These are phyloP conservation scores for Meteorus colon DNA, from an alignment of 2,888 invertebrate species.

Conservation along the genomic window DNA sequence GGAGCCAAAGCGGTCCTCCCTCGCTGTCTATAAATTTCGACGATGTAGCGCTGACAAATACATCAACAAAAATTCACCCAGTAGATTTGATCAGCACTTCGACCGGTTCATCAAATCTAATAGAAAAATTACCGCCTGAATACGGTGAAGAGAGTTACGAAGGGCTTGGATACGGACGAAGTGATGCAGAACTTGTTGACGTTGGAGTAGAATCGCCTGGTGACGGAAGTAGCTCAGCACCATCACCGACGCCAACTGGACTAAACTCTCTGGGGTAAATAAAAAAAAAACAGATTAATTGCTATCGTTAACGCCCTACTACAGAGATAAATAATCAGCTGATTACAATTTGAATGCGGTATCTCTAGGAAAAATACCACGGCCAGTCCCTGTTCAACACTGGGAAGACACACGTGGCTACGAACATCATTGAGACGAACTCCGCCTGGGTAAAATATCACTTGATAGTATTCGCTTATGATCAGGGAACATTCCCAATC, in stretches of 20 bases:
- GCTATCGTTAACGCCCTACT: constrained; percentile 3
- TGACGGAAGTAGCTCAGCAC: constrained; percentile 65
- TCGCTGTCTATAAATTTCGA: constrained; percentile 63
- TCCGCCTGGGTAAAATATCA: constrained; percentile 81
- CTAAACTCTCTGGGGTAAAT: constrained; percentile 41
- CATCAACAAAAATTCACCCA: constrained; percentile 25
- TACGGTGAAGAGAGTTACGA: constrained; percentile 69
- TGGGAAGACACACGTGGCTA: constrained; percentile 89
- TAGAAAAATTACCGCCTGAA: constrained; percentile 21
- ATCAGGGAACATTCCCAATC: no score
- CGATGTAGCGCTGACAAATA: constrained; percentile 40
- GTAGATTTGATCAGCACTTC: constrained; percentile 28
- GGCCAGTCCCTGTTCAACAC: constrained; percentile 78
- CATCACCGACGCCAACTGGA: constrained; percentile 64
- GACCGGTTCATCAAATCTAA: constrained; percentile 24
- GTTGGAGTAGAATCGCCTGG: constrained; percentile 60
- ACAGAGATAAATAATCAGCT: constrained; percentile 2
- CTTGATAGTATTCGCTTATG: not conserved
- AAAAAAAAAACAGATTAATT: constrained; percentile 36
- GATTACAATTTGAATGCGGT: not conserved
- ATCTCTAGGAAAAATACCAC: constrained; percentile 70
- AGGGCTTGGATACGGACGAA: constrained; percentile 64
- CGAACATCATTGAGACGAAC: constrained; percentile 88
- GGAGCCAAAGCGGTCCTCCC: constrained; percentile 63
- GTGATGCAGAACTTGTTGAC: constrained; percentile 22